phyloP scores from a whole-genome alignment of 1,140 invertebrate species.

The Euborellia annulipes region DNA sequence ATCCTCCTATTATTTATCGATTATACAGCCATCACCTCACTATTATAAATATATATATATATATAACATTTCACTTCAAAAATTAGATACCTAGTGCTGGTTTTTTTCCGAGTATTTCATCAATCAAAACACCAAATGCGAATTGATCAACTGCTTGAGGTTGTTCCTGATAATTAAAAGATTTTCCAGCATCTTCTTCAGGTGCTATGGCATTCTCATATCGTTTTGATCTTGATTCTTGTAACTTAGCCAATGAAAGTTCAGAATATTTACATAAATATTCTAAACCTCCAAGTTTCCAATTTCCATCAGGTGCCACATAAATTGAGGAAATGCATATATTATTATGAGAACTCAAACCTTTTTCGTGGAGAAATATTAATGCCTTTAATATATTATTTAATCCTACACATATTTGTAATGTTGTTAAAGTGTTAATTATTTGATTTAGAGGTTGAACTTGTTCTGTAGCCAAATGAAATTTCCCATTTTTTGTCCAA shows the following conservation, averaged over 20 bases:
- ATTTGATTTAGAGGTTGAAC: constrained; percentile 50
- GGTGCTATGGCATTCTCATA: constrained; percentile 51
- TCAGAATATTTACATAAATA: constrained; percentile 53
- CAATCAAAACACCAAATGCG: constrained; percentile 61
- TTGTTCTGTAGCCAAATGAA: constrained; percentile 59
- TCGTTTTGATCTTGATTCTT: constrained; percentile 47
- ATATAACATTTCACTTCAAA: too few species aligned
- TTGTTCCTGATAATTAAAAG: constrained; percentile 26
- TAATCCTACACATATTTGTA: constrained; percentile 63
- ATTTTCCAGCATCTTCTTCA: constrained; percentile 39
- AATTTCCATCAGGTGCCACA: constrained; percentile 59
- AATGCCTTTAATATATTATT: constrained; percentile 56
- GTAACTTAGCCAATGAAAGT: constrained; percentile 44
- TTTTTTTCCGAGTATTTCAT: constrained; percentile 47
- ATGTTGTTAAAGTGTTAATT: constrained; percentile 40
- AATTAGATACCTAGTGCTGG: constrained; percentile 17
- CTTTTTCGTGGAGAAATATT: constrained; percentile 64
- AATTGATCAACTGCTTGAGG: constrained; percentile 54
- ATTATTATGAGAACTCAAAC: constrained; percentile 63
- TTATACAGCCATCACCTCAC: too few species aligned
- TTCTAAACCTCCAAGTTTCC: constrained; percentile 69
- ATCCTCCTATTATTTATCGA: too few species aligned
- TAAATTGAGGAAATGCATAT: constrained; percentile 62
- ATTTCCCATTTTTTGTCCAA: constrained; percentile 54
- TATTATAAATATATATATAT: too few species aligned